Evolutionary conservation across 64 coral and sea anemone genomes (phyloP).

Genomic region (Cladopsammia gracilis): DNA sequence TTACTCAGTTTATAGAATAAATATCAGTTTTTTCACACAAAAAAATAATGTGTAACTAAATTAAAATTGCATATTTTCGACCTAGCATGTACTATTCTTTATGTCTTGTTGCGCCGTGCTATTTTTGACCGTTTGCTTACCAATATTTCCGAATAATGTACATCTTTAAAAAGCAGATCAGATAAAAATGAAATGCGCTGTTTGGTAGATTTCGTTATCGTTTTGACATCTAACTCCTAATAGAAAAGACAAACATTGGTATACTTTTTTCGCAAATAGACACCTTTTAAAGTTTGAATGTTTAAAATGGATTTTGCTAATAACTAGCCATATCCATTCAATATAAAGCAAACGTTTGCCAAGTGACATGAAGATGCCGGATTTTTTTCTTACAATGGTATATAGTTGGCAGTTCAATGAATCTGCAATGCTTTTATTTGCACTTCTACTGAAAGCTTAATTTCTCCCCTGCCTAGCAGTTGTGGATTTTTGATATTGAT

Average conservation of each 20-base stretch:
- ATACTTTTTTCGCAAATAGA: neutral
- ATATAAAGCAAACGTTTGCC: neutral
- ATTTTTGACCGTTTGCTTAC: too few species aligned
- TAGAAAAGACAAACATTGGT: conserved; percentile 1
- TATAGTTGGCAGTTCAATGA: neutral
- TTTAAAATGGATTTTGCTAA: conserved; percentile 22
- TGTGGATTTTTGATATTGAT: too few species aligned
- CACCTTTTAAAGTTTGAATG: neutral
- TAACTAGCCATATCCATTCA: neutral
- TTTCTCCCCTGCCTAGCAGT: too few species aligned
- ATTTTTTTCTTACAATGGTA: neutral
- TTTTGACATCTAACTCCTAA: neutral
- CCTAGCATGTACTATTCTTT: too few species aligned
- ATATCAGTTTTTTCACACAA: too few species aligned
- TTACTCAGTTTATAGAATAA: too few species aligned
- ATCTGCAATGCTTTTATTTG: neutral
- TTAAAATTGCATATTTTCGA: too few species aligned
- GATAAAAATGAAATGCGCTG: neutral
- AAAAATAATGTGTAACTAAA: too few species aligned
- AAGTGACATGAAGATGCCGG: neutral
- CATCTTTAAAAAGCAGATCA: neutral
- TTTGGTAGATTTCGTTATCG: neutral
- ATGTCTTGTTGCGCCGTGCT: too few species aligned
- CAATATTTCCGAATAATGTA: neutral
- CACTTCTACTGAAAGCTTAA: neutral